A percentile compares a stretch with the other conserved stretches of the same genome.
These are phyloP conservation scores for Sula dactylatra DNA, from an alignment of 2,113 vertebrate species.

Conservation along the genomic window DNA sequence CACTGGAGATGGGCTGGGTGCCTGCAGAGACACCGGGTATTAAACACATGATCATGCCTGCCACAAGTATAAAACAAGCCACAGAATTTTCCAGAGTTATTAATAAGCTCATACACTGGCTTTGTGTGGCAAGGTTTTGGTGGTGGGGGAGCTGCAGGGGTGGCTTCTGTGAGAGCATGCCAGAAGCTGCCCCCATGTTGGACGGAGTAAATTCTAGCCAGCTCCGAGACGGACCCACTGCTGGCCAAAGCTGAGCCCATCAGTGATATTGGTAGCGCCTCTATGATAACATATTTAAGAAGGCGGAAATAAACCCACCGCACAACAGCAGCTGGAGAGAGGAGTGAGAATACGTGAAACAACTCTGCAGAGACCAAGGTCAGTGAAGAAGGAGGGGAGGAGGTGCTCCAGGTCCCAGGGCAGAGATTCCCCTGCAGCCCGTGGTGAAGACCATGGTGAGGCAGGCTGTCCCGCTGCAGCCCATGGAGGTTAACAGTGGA, in stretches of 20 bases:
- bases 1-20: not conserved
- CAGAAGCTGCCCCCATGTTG: not conserved
- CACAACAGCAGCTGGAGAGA: not conserved
- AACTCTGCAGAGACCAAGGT: not conserved
- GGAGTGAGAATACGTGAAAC: not conserved
- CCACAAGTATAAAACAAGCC: not conserved
- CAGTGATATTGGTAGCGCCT: not conserved
- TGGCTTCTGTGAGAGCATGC: not conserved
- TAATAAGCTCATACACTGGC: not conserved
- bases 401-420: not conserved
- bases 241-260: not conserved
- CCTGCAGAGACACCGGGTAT: not conserved
- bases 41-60: not conserved
- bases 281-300: not conserved
- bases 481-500: not conserved
- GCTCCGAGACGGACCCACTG: not conserved
- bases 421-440: not conserved
- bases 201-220: not conserved
- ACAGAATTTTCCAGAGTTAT: not conserved
- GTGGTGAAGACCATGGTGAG: not conserved
- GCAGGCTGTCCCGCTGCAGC: not conserved
- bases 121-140: not conserved
- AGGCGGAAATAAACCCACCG: not conserved
- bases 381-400: not conserved
- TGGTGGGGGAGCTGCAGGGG: not conserved